These are phyloP conservation scores for Laticauda laticaudata DNA, from an alignment of 2,113 vertebrate genomes.

Conservation along the genomic window DNA sequence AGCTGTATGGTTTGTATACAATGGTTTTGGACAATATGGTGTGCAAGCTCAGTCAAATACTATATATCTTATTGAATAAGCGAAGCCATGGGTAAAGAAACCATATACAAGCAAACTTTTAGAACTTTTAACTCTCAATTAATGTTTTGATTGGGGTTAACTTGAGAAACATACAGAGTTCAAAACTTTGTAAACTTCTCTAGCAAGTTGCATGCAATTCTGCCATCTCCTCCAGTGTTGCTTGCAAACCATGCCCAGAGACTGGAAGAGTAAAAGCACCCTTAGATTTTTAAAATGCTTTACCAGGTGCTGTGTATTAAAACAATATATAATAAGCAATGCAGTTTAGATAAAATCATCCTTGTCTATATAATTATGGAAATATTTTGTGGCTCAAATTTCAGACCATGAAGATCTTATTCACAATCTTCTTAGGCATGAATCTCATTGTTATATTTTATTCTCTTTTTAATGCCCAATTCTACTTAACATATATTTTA, in stretches of 20 bases:
- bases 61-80: background rate
- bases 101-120: background rate
- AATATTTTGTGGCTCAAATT: slow-evolving; percentile 1
- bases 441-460: background rate
- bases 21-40: background rate
- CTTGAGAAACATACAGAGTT: background rate
- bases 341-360: background rate
- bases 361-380: background rate
- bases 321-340: background rate
- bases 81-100: background rate
- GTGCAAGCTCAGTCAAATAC: background rate
- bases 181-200: background rate
- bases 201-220: background rate
- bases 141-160: background rate
- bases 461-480: slow-evolving; percentile 49
- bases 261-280: background rate
- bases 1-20: background rate
- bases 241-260: background rate
- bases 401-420: slow-evolving; percentile 15
- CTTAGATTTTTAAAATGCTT: background rate
- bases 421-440: slow-evolving; percentile 46
- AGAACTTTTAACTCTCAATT: background rate
- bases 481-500: slow-evolving; percentile 65
- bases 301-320: background rate
- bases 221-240: background rate